Evolutionary conservation across 2,113 vertebrate genomes (phyloP), one percentile per base, ranked within the genome.

Genomic region (Corythornis madagascariensis): DNA sequence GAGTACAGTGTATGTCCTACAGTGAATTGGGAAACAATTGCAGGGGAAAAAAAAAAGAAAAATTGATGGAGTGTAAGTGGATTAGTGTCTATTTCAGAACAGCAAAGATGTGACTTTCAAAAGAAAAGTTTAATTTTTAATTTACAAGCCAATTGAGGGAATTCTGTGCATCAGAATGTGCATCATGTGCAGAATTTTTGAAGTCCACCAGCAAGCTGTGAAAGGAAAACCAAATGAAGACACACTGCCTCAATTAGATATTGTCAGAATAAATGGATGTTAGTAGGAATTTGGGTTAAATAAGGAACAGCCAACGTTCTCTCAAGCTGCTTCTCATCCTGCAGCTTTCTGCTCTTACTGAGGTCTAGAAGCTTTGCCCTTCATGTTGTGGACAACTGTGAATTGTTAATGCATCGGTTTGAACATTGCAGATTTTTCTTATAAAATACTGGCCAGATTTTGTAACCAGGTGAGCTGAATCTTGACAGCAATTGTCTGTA

Each of bases 1-100:
- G 25, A 87, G 52, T 64, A 71, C 16, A 15, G 35, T 77, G 0
- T 79, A 19, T 73, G 11, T 92, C 61, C 64, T 55, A 19, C 63
- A 50, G 38, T 88, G 60, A 80, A 76, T 85, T 31, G 38, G 67
- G 52, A 59, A 67, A 76, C 66, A 78, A 26, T 59, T 79, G 47
- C 19, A 38, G 17, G 6, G 43, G 20, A 6, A 4, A 35, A 22
- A 61, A 70, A 61, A 66, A 84, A 33, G 7, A 72, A 35, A 71
- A 93, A 42, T 82, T 84, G 17, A 63, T 77, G 45, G 26, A 31
- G 2, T 77, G 31, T 91, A 77, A 73, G 83, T 66, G 72, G 60
- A 76, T 94, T 88, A 79, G 71, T 83, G 57, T 26, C 64, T 89
- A 52, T 50, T 77, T 83, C 47, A 88, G 47, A 87, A 76, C 60